Evolutionary conservation across 2,888 invertebrate species (phyloP).

Genomic region (Oasisia sp.): DNA sequence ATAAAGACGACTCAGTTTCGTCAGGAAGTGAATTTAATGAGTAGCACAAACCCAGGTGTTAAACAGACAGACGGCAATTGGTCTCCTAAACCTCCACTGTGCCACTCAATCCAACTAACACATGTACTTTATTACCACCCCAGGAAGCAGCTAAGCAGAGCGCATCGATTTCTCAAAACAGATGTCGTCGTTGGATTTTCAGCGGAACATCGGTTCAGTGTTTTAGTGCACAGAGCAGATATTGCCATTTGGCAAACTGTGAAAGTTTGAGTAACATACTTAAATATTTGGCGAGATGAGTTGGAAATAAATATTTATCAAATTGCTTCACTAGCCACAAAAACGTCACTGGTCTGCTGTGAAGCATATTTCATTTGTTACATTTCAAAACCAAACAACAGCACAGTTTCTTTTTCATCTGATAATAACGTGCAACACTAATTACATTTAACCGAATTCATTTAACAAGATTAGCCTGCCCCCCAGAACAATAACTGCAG

Average conservation of each 20-base stretch:
- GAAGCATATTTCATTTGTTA: background rate
- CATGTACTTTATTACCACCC: background rate
- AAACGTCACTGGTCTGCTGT: background rate
- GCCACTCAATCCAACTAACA: background rate
- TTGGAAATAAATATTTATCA: background rate
- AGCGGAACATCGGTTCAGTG: background rate
- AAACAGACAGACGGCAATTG: background rate
- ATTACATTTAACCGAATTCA: background rate
- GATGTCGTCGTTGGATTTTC: background rate
- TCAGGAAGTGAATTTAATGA: background rate
- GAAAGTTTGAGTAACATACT: background rate
- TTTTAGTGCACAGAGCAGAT: background rate
- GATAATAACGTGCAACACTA: background rate
- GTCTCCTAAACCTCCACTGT: background rate
- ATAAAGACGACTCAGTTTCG: background rate
- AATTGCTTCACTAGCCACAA: background rate
- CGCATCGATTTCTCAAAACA: too few relatives aligned
- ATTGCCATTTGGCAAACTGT: background rate
- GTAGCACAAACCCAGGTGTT: background rate
- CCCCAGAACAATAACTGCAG: too few relatives aligned
- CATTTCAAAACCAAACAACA: background rate
- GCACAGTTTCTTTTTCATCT: background rate
- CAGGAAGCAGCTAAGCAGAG: background rate
- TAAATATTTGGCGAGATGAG: background rate
- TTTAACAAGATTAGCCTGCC: too few relatives aligned